Conservation (phyloP, 2,888 invertebrate genomes). For the Dyspetes luteomarginatus region DNA sequence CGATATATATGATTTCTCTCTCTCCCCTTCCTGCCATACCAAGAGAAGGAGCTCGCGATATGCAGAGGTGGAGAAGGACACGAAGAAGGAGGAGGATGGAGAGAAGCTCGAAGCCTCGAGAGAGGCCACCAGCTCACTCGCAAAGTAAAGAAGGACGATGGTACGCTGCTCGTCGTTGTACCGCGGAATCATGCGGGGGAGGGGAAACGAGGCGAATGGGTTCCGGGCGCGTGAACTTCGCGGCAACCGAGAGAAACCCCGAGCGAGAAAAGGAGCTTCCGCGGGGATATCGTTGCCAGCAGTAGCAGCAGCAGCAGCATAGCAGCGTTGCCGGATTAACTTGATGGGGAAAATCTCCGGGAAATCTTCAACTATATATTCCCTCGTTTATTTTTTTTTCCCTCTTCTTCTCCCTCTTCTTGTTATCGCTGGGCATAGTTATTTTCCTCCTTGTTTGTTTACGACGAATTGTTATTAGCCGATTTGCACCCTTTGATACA, state of each 20-base stretch:
- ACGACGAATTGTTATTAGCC: slow-evolving; percentile 10
- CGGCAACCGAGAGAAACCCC: slow-evolving; percentile 64
- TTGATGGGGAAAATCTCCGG: slow-evolving; percentile 47
- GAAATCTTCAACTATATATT: slow-evolving; percentile 18
- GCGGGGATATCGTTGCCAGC: slow-evolving; percentile 62
- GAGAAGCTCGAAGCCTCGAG: slow-evolving; percentile 39
- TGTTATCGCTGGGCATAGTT: neutral
- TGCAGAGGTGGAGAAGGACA: slow-evolving; percentile 29
- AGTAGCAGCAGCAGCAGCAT: no score
- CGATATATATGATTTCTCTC: slow-evolving; percentile 40
- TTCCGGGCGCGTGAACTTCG: slow-evolving; percentile 68
- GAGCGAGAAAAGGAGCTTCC: slow-evolving; percentile 62
- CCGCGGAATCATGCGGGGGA: slow-evolving; percentile 35
- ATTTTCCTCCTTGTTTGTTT: neutral
- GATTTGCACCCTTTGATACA: slow-evolving; percentile 18
- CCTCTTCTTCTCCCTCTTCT: neutral
- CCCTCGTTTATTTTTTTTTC: neutral
- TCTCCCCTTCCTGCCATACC: slow-evolving; percentile 26
- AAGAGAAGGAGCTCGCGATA: slow-evolving; percentile 31
- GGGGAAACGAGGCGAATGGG: slow-evolving; percentile 59
- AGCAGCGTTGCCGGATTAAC: slow-evolving; percentile 66
- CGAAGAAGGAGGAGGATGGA: slow-evolving; percentile 33
- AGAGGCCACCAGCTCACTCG: slow-evolving; percentile 31
- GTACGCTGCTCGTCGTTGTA: slow-evolving; percentile 35
- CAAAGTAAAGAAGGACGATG: slow-evolving; percentile 27